Evolutionary conservation across 2,888 invertebrate genomes (phyloP).

Genomic region (Ypsolopha scabrella): DNA sequence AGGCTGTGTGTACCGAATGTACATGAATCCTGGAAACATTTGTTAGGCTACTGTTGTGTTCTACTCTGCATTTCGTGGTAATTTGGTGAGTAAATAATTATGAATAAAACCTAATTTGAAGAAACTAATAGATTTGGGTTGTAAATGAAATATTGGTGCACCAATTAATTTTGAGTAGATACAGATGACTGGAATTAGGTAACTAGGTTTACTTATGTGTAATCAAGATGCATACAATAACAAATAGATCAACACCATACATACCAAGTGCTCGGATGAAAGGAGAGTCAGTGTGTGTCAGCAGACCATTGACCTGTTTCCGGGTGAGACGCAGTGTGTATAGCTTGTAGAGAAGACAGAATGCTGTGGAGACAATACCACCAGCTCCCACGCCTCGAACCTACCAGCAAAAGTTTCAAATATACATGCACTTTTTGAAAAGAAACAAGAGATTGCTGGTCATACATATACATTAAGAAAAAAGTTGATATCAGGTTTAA

Average conservation of each 20-base stretch:
- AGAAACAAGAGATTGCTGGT: too few relatives aligned
- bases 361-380: slow-evolving; percentile 99
- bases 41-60: not conserved
- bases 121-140: too few relatives aligned
- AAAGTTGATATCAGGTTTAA: too few relatives aligned
- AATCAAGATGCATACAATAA: not conserved
- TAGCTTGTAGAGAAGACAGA: slow-evolving; percentile 97
- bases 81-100: too few relatives aligned
- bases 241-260: slow-evolving; percentile 22
- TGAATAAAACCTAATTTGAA: too few relatives aligned
- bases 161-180: too few relatives aligned
- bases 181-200: too few relatives aligned
- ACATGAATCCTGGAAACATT: slow-evolving; percentile 73
- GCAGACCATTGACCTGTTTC: slow-evolving; percentile 95
- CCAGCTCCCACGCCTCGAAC: slow-evolving; percentile 99
- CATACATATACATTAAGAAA: too few relatives aligned
- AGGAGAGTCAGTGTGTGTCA: slow-evolving; percentile 96
- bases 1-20: slow-evolving; percentile 94
- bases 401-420: slow-evolving; percentile 47
- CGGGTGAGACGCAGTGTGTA: slow-evolving; percentile 97
- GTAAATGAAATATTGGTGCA: too few relatives aligned
- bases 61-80: too few relatives aligned
- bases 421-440: not conserved
- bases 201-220: not conserved
- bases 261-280: slow-evolving; percentile 95